A percentile compares a stretch with the other conserved stretches of the same genome.
Conservation (phyloP, 2,113 vertebrate genomes). For the Zapornia atra region DNA sequence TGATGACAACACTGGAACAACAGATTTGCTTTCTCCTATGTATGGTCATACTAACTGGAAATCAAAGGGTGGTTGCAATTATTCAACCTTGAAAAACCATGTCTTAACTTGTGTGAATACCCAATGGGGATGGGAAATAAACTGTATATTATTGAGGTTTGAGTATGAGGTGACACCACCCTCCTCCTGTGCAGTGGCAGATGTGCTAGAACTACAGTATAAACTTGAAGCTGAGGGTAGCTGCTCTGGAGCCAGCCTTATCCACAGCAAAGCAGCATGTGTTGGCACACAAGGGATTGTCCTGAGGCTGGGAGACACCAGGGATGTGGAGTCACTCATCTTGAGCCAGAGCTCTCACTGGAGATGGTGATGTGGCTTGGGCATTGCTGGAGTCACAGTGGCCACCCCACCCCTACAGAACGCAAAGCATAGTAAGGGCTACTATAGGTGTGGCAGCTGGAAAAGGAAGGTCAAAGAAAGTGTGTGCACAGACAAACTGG, state of each 20-base stretch:
- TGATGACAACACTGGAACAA: too few relatives aligned
- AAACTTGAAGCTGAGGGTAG: background rate
- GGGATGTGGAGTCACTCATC: too few relatives aligned
- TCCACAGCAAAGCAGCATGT: accelerated
- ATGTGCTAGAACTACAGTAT: background rate
- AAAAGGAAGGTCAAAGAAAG: too few relatives aligned
- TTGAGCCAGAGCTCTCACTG: too few relatives aligned
- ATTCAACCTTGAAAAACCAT: background rate
- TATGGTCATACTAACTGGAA: background rate
- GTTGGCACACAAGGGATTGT: accelerated
- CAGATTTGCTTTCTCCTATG: background rate
- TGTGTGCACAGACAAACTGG: too few relatives aligned
- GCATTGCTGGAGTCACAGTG: too few relatives aligned
- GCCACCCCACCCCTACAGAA: too few relatives aligned
- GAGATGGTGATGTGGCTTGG: too few relatives aligned
- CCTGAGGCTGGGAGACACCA: background rate
- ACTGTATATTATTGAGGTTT: background rate
- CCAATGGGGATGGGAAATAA: accelerated
- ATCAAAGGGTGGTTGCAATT: background rate
- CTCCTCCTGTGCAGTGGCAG: background rate
- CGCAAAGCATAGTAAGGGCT: too few relatives aligned
- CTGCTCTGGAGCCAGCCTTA: too few relatives aligned
- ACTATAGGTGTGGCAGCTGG: too few relatives aligned
- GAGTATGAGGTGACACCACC: background rate
- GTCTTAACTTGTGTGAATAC: background rate